Base-by-base conservation (phyloP, 2,113 vertebrate species). In the Damaliscus lunatus region DNA sequence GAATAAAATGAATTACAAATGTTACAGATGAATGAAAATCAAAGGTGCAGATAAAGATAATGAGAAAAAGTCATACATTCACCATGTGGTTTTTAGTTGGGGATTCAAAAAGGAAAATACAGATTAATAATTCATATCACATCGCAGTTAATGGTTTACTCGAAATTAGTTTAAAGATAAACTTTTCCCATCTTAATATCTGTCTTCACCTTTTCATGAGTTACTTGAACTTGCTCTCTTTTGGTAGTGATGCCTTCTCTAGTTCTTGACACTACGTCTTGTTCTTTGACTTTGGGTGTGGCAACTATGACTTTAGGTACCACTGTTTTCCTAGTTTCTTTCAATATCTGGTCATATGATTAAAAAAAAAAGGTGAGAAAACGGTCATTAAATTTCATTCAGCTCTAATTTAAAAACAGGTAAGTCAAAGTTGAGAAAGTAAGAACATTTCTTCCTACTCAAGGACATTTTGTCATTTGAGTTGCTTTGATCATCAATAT, bases 161-260 rank as follows among this genome's bases (percentile, higher is more conserved):
- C 84, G 77, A 92, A 90, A 95, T 95, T 94, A 97, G 88, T 97
- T 97, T 85, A 77, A 93, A 93, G 62, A 92, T 93, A 40, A 93
- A 60, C 43, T 83, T 59, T 89, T 55, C 78, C 84, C 55, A 67
- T 96, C 43, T 81, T 13, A 71, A 77, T 88, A 92, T 91, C 74
- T 91, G 13, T 98, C 98, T 98, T 99, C 98, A 99, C 99, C 99
- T 99, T 99, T 98, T 99, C 98, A 95, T 98, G 96, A 98, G 98
- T 98, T 98, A 99, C 98, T 92, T 98, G 98, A 59, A 99, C 97
- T 98, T 99, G 98, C 25, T 99, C 98, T 98, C 95, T 98, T 98
- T 98, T 98, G 97, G 90, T 55, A 97, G 97, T 82, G 97, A 98
- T 98, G 98, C 97, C 97, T 99, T 98, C 98, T 99, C 98, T 98